These are phyloP conservation scores for Microcebus tavaratra DNA, from an alignment of 2,113 vertebrate species.

Conservation along the genomic window DNA sequence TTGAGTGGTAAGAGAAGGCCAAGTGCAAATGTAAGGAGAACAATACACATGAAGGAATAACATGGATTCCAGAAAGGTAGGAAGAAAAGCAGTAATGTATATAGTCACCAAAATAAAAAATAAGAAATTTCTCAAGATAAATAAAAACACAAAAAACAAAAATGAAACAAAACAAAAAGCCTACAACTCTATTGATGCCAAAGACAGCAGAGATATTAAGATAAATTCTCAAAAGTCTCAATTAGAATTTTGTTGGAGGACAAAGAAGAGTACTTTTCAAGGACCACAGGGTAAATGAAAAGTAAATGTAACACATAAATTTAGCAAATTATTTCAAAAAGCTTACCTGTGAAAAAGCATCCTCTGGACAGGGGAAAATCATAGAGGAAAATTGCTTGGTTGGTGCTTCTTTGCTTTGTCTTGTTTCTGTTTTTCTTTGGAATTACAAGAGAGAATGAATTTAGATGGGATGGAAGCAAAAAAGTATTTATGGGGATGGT, in stretches of 20 bases:
- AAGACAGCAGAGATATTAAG: neutral
- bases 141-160: neutral
- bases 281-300: neutral
- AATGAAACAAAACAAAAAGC: neutral
- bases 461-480: neutral
- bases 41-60: neutral
- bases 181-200: neutral
- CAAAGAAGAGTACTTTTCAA: neutral
- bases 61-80: neutral
- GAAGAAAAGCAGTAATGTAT: neutral
- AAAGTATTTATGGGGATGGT: neutral
- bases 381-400: neutral
- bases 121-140: neutral
- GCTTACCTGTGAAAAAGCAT: neutral
- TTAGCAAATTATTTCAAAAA: neutral
- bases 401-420: neutral
- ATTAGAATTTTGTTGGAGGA: neutral
- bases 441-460: neutral
- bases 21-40: neutral
- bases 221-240: neutral
- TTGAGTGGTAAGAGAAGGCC: neutral
- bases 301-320: neutral
- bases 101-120: neutral
- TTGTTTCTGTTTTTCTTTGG: slow-evolving; percentile 21
- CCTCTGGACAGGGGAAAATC: neutral